Percentiles rank a stretch among this genome's conserved stretches.
phyloP scores from a whole-genome alignment of 2,797 vertebrate genomes.

The Decapterus maruadsi region DNA sequence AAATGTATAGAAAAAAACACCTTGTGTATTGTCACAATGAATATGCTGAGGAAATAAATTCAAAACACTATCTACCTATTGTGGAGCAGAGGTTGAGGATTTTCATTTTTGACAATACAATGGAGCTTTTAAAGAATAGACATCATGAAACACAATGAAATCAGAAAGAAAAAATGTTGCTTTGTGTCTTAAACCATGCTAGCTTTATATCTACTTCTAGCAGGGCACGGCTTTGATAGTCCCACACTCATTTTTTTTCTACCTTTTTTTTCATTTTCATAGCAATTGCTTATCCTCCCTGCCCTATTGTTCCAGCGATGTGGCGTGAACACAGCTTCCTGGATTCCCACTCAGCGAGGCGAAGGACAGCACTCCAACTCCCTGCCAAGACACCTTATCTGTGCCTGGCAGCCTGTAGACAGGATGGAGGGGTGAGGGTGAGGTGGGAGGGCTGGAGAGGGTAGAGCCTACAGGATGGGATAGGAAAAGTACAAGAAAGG shows the following conservation, averaged over 20 bases:
- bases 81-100: conserved; percentile 8
- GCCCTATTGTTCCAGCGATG: conserved; percentile 76
- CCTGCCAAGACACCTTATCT: conserved; percentile 86
- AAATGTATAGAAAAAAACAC: neutral
- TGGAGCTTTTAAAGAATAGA: neutral
- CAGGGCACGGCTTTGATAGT: conserved; percentile 37
- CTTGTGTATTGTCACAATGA: neutral
- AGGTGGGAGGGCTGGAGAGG: conserved; percentile 33
- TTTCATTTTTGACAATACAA: conserved; percentile 4
- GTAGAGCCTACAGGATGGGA: conserved; percentile 63
- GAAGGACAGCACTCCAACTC: conserved; percentile 76
- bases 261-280: conserved; percentile 44
- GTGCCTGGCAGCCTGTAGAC: conserved; percentile 79
- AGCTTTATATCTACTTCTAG: conserved; percentile 30
- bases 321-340: conserved; percentile 78
- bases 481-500: conserved; percentile 38
- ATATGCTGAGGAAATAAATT: neutral
- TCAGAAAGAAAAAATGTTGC: conserved; percentile 2
- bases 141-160: conserved; percentile 13
- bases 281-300: conserved; percentile 65
- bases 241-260: conserved; percentile 41
- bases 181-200: conserved; percentile 16
- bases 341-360: conserved; percentile 77
- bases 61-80: neutral
- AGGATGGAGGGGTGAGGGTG: conserved; percentile 72